Conservation (phyloP, 2,797 vertebrate species). For the Poeciliopsis turneri region DNA sequence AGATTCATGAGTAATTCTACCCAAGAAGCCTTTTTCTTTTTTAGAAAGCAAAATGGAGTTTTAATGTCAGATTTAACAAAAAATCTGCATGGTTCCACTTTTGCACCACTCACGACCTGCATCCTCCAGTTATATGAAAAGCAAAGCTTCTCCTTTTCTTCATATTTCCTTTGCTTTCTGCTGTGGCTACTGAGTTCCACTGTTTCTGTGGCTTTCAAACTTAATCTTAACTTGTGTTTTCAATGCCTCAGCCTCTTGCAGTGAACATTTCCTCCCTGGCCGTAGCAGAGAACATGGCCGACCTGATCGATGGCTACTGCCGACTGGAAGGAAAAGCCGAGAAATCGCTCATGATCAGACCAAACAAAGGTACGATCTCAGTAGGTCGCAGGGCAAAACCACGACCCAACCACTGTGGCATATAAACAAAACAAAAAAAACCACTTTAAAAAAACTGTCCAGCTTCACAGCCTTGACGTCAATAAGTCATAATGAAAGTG, state of each 20-base stretch:
- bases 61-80: neutral
- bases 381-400: neutral
- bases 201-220: neutral
- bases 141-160: neutral
- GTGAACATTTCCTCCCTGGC: conserved; percentile 87
- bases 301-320: conserved; percentile 94
- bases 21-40: neutral
- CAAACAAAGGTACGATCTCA: conserved; percentile 78
- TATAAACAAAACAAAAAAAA: neutral
- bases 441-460: neutral
- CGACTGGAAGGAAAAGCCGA: conserved; percentile 78
- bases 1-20: neutral
- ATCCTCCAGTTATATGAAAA: neutral
- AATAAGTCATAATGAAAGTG: neutral
- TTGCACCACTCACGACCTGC: neutral
- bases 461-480: neutral
- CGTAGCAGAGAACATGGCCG: conserved; percentile 93
- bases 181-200: neutral
- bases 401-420: neutral
- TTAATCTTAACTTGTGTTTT: neutral
- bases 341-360: conserved; percentile 79
- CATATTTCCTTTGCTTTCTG: neutral
- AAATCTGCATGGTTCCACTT: neutral
- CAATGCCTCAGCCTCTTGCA: conserved; percentile 81
- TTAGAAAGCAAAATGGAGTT: neutral